These are phyloP conservation scores for Sphaerophoria taeniata DNA, from an alignment of 2,888 invertebrate genomes.

Conservation along the genomic window DNA sequence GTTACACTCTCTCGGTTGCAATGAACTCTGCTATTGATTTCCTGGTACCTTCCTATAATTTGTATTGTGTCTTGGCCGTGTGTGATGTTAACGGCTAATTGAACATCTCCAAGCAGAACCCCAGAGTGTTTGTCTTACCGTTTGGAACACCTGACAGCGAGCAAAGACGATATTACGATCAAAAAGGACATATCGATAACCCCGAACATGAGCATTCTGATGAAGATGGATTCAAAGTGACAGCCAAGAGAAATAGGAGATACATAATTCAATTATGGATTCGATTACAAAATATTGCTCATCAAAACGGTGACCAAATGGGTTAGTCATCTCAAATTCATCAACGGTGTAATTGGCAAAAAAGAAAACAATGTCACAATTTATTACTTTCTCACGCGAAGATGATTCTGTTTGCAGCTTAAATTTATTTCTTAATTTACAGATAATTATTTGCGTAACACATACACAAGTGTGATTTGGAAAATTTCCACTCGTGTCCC, in stretches of 20 bases:
- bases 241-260: not conserved
- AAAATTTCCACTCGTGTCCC: conserved; percentile 63
- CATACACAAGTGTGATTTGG: conserved; percentile 51
- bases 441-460: conserved; percentile 25
- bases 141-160: not conserved
- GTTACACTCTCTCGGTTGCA: conserved; percentile 60
- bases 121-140: not conserved
- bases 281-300: not conserved
- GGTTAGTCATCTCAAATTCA: too few species aligned
- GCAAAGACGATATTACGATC: not conserved
- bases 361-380: conserved; percentile 19
- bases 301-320: conserved; percentile 2
- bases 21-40: conserved; percentile 73
- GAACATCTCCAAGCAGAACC: conserved; percentile 37
- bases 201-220: not conserved
- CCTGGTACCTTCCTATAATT: conserved; percentile 34
- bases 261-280: not conserved
- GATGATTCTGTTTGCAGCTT: conserved; percentile 38
- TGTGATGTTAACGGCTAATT: conserved; percentile 49
- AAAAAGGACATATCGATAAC: not conserved
- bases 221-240: not conserved
- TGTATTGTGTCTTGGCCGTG: conserved; percentile 26
- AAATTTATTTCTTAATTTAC: conserved; percentile 38
- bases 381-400: conserved; percentile 29
- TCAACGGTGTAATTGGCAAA: not conserved